Base-by-base conservation (phyloP, 2,888 invertebrate species). In the Pteria penguin region DNA sequence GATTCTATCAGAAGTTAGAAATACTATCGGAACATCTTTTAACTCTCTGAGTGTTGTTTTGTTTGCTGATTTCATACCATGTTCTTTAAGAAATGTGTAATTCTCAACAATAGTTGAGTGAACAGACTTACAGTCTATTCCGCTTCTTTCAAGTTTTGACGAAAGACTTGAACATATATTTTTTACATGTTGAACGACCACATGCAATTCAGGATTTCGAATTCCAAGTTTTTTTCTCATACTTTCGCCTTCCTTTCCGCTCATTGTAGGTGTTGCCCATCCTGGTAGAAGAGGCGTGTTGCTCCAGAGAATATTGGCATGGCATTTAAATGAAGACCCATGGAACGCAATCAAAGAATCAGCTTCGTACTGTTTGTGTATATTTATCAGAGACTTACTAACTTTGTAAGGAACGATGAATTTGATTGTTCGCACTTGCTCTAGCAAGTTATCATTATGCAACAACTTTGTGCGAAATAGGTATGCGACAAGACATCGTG, bases 131-230 rank as follows among this genome's bases (percentile, higher is more conserved):
- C 45, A 14, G 45, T 45, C 45, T 8, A 45, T 8, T 14, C 45
- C 45, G 18, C 18, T 18, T 45, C 18, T 45, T 45, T 8, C 18
- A 14, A 18, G 11, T 45, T 45, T 45, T 18, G 18, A 14, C 8
- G 11, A 45, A 14, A 45, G 18, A 14, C 18, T 8, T 45, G 65
- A 52, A 55, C 75, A 78, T 2, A 84, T 58, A 45, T 82, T 81
- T 57, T 78, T 78, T 8, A 77, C 75, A 61, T 84, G 83, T 18
- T 57, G 45, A 27, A 81, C 31, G 33, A 84, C 77, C n/a, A 65
- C 67, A 4, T 65, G 54, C 2, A 74, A 4, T 1, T 61, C 27
- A 14, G 83, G 83, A 1, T 74, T n/a, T 54, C 75, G 18, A 29
- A 82, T 72, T 24, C 74, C 73, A 36, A 82, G 74, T 3, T 58